phyloP scores from a whole-genome alignment of 2,797 vertebrate genomes.

The Pangasius sanitwongsei region DNA sequence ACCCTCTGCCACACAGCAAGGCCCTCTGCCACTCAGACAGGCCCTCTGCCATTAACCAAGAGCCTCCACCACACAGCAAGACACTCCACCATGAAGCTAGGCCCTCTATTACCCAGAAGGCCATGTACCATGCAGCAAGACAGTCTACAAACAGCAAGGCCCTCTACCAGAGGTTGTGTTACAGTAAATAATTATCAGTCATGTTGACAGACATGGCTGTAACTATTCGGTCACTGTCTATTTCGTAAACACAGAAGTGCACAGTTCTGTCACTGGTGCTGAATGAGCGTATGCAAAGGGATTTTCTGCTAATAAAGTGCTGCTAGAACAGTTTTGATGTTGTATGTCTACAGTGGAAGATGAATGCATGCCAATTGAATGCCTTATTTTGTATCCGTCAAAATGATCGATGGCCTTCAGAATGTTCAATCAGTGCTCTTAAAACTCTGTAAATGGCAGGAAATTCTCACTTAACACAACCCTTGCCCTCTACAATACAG shows the following conservation, averaged over 20 bases:
- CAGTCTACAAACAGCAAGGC: background rate
- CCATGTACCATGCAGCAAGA: background rate
- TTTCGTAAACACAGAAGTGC: background rate
- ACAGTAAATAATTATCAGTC: background rate
- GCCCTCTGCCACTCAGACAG: background rate
- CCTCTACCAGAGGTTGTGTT: background rate
- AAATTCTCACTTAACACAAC: background rate
- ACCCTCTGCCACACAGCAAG: background rate
- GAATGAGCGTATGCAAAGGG: background rate
- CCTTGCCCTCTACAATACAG: background rate
- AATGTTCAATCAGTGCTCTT: background rate
- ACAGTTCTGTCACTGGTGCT: background rate
- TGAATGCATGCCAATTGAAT: background rate
- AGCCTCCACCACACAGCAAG: background rate
- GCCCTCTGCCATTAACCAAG: background rate
- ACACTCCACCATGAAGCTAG: background rate
- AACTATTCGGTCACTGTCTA: background rate
- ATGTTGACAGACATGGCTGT: background rate
- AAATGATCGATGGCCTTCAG: background rate
- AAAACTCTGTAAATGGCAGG: background rate
- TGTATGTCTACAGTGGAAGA: background rate
- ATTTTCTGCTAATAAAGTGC: background rate
- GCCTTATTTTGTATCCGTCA: background rate
- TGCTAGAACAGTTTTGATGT: background rate
- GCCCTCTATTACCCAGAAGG: background rate